Evolutionary conservation across 64 coral and sea anemone genomes (phyloP).

Genomic region (Acropora yongei): DNA sequence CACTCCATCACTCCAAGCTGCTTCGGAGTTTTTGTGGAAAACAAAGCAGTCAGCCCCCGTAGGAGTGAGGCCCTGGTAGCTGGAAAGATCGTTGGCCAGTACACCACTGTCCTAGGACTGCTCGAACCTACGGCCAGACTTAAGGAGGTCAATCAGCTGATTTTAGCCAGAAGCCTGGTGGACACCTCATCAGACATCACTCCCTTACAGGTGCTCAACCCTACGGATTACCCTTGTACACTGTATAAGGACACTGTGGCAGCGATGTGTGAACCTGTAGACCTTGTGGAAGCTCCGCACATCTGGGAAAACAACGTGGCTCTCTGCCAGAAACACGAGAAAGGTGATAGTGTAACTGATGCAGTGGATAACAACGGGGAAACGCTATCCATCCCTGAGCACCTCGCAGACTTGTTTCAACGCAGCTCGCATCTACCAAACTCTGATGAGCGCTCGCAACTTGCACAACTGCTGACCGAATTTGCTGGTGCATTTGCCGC

Average conservation of each 20-base stretch:
- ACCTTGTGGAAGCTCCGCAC: not conserved
- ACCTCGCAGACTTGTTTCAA: conserved; percentile 19
- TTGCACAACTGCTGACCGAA: not conserved
- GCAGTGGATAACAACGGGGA: not conserved
- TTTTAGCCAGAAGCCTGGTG: conserved; percentile 46
- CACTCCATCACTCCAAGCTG: no score
- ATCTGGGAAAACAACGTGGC: not conserved
- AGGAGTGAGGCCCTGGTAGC: conserved; percentile 43
- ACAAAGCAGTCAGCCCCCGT: conserved; percentile 15
- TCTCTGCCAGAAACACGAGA: not conserved
- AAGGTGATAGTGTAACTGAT: not conserved
- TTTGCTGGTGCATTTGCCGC: not conserved
- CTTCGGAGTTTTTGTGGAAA: not conserved
- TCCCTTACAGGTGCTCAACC: conserved; percentile 20
- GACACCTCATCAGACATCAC: not conserved
- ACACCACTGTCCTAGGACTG: not conserved
- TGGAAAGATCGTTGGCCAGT: conserved; percentile 17
- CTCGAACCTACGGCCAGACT: conserved; percentile 49
- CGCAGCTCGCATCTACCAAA: not conserved
- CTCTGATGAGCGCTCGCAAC: not conserved
- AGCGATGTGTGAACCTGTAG: conserved; percentile 29
- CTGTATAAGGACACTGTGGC: conserved; percentile 12
- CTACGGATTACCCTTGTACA: conserved; percentile 21
- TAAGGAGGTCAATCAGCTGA: conserved; percentile 19
- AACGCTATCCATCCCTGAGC: not conserved